Conservation (phyloP, 2,113 vertebrate species). For the Uropsilus gracilis region DNA sequence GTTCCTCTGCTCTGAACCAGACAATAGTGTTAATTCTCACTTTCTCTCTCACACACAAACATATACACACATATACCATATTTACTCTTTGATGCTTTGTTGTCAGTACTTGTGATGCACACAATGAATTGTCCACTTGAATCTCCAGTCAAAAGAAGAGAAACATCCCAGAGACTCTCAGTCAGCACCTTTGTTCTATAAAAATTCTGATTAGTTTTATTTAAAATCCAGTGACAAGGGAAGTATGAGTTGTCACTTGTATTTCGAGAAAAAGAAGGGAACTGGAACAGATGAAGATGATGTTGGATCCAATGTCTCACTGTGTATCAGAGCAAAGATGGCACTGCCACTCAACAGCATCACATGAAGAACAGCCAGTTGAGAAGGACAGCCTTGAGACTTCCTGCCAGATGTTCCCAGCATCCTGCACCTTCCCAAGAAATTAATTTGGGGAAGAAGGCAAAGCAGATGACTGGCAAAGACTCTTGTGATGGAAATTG, state of each 20-base stretch:
- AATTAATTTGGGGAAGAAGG: conserved; percentile 34
- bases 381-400: not conserved
- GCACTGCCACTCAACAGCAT: fast-evolving
- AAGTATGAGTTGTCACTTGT: not conserved
- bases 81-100: not conserved
- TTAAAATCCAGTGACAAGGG: not conserved
- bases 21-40: not conserved
- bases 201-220: not conserved
- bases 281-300: not conserved
- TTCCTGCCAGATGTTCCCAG: not conserved
- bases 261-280: not conserved
- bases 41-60: not conserved
- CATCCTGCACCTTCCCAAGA: not conserved
- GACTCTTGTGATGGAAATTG: not conserved
- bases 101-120: not conserved
- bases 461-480: conserved; percentile 17
- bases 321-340: not conserved
- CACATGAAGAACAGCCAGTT: not conserved
- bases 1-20: not conserved
- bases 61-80: not conserved
- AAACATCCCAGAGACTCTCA: not conserved
- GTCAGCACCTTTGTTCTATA: not conserved
- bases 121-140: not conserved
- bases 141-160: not conserved
- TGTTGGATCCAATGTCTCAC: not conserved